Evolutionary conservation across 1,140 invertebrate genomes (phyloP).

Genomic region (Formica exsecta): DNA sequence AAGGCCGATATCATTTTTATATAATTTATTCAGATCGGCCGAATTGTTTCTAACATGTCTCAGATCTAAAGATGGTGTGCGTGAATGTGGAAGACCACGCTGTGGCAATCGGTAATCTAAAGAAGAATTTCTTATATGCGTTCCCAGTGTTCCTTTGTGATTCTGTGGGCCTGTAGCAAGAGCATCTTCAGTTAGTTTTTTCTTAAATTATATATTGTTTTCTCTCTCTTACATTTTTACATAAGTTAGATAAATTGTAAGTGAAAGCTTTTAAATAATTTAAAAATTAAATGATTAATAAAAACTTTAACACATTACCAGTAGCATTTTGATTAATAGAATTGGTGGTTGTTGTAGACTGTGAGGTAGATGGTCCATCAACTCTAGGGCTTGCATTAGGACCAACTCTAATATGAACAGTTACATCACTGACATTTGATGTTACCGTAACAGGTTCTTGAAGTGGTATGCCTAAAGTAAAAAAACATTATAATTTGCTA

Average conservation of each 20-base stretch:
- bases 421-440: slow-evolving; percentile 81
- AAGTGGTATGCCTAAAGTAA: slow-evolving; percentile 82
- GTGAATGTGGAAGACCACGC: slow-evolving; percentile 89
- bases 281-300: slow-evolving; percentile 31
- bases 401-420: slow-evolving; percentile 80
- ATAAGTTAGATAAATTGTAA: slow-evolving; percentile 13
- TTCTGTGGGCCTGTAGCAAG: slow-evolving; percentile 76
- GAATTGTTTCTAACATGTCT: slow-evolving; percentile 93
- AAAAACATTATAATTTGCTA: slow-evolving; percentile 1
- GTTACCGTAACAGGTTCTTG: slow-evolving; percentile 81
- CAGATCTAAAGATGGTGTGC: slow-evolving; percentile 93
- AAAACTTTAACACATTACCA: slow-evolving; percentile 66
- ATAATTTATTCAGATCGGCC: slow-evolving; percentile 92
- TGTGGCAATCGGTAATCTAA: slow-evolving; percentile 90
- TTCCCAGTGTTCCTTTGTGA: slow-evolving; percentile 77
- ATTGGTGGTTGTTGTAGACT: slow-evolving; percentile 69
- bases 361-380: slow-evolving; percentile 78
- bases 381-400: slow-evolving; percentile 68
- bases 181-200: slow-evolving; percentile 7
- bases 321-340: slow-evolving; percentile 73
- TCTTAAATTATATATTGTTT: neutral
- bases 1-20: slow-evolving; percentile 90
- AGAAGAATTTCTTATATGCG: slow-evolving; percentile 92
- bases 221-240: neutral
- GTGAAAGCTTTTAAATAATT: too few relatives aligned